Evolutionary conservation across 2,113 vertebrate species (phyloP).

Genomic region (Zosterops japonicus): DNA sequence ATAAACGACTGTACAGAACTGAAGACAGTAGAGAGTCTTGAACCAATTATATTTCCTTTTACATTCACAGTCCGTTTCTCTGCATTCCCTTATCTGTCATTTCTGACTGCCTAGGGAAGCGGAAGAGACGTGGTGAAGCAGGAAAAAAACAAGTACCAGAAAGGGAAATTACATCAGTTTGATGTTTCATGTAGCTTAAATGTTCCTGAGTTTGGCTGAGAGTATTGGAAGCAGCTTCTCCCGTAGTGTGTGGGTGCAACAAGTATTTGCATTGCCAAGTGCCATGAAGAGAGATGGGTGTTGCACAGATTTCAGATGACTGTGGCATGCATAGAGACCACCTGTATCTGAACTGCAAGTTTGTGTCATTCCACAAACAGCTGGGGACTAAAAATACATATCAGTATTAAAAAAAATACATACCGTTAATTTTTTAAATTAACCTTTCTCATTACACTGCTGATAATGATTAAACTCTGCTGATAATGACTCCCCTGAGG

Average conservation of each 20-base stretch:
- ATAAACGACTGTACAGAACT: conserved; percentile 44
- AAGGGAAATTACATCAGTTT: conserved; percentile 7
- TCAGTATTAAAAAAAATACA: background rate
- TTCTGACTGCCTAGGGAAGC: background rate
- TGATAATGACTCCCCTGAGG: background rate
- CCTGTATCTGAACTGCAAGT: background rate
- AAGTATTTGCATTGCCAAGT: background rate
- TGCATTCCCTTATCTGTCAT: conserved; percentile 1
- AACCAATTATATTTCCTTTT: conserved; percentile 47
- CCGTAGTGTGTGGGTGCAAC: background rate
- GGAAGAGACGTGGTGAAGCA: background rate
- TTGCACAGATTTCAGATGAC: background rate
- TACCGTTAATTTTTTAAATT: background rate
- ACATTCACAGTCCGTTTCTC: background rate
- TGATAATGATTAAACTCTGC: background rate
- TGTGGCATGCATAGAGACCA: background rate
- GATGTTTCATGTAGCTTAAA: background rate
- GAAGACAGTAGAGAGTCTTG: conserved; percentile 39
- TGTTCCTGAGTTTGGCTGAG: background rate
- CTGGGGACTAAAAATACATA: background rate
- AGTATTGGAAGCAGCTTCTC: background rate
- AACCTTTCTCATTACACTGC: background rate
- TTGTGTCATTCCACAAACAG: background rate
- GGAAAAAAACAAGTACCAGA: background rate
- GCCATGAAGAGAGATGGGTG: background rate